Percentiles rank a stretch among this genome's conserved stretches.
phyloP scores from a whole-genome alignment of 1,140 invertebrate species.

The Zaprionus gabonicus region DNA sequence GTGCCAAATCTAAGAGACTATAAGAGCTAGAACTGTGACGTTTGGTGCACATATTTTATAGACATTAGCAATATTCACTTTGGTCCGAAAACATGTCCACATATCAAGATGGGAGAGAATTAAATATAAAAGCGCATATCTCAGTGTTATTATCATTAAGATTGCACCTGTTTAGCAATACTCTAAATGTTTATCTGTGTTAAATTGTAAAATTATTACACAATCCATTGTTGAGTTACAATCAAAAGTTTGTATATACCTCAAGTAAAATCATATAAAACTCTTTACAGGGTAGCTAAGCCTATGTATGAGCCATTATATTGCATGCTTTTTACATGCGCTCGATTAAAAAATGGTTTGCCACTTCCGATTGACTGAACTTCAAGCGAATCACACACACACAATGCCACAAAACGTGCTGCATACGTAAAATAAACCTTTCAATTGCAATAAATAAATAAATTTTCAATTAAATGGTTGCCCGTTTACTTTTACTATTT shows the following conservation, averaged over 20 bases:
- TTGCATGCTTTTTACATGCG: not conserved
- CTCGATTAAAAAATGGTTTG: not conserved
- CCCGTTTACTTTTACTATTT: not conserved
- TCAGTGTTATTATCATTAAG: rapidly evolving
- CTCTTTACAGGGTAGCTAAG: not conserved
- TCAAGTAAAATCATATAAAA: not conserved
- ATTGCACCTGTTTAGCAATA: not conserved
- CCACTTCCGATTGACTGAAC: not conserved
- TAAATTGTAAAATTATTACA: not conserved
- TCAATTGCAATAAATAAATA: slow-evolving; percentile 33
- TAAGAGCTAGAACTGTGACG: not conserved
- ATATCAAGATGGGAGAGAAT: not conserved
- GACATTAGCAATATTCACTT: not conserved
- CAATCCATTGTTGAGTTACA: not conserved
- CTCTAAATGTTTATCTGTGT: not conserved
- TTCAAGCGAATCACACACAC: not conserved
- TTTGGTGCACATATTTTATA: not conserved
- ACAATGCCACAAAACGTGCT: too few species aligned
- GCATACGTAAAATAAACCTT: not conserved
- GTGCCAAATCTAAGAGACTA: not conserved
- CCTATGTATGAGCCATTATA: not conserved
- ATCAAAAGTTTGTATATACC: not conserved
- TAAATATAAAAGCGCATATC: not conserved
- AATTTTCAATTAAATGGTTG: slow-evolving; percentile 21
- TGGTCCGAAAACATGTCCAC: not conserved